phyloP scores from a whole-genome alignment of 2,797 vertebrate genomes.

The Phoebastria nigripes region DNA sequence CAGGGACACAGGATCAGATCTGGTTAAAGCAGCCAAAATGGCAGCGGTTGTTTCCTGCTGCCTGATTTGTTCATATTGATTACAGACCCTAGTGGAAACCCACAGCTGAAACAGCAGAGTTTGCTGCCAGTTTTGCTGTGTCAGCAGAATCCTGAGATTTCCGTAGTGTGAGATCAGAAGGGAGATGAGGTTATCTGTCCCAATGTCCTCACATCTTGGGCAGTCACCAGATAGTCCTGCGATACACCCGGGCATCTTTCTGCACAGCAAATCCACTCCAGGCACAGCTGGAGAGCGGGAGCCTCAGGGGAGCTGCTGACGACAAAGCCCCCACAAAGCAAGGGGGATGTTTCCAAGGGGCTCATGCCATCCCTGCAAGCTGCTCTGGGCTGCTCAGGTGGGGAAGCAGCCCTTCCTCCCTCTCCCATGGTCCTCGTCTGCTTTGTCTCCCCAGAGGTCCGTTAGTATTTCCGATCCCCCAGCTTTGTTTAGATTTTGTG shows the following conservation, averaged over 20 bases:
- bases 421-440: not conserved
- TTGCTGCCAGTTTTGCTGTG: not conserved
- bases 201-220: not conserved
- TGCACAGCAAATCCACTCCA: not conserved
- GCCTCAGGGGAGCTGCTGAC: not conserved
- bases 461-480: not conserved
- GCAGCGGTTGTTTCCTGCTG: not conserved
- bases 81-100: not conserved
- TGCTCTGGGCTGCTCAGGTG: not conserved
- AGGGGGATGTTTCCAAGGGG: rapidly evolving
- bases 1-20: not conserved
- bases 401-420: not conserved
- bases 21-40: not conserved
- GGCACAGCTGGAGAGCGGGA: not conserved
- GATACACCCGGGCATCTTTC: not conserved
- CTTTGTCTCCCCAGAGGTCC: not conserved
- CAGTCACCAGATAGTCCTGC: not conserved
- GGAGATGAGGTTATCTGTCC: not conserved
- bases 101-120: conserved; percentile 12
- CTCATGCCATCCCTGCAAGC: not conserved
- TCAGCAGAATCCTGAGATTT: not conserved
- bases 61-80: not conserved
- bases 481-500: not conserved
- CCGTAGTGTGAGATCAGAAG: not conserved
- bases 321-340: rapidly evolving